Conservation (phyloP, 2,797 vertebrate genomes). For the Choloepus didactylus region DNA sequence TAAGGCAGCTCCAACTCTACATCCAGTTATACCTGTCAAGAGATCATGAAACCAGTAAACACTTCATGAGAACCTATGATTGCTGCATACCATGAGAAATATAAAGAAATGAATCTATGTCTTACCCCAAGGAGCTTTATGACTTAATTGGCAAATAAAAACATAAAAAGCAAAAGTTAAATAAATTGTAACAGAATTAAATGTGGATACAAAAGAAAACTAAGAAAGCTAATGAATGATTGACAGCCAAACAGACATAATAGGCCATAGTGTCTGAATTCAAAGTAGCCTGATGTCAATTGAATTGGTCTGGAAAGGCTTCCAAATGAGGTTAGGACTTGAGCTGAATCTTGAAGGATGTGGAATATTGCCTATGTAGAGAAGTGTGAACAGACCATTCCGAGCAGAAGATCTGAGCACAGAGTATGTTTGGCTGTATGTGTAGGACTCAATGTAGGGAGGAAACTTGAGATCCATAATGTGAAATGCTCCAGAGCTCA, state of each 20-base stretch:
- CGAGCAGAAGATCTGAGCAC: not conserved
- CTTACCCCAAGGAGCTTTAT: not conserved
- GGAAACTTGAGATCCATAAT: not conserved
- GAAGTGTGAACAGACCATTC: not conserved
- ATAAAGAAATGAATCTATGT: not conserved
- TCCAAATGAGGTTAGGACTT: not conserved
- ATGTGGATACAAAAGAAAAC: not conserved
- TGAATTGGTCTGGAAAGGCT: not conserved
- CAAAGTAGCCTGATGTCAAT: not conserved
- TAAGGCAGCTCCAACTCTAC: not conserved
- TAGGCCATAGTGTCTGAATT: not conserved
- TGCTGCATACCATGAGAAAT: not conserved
- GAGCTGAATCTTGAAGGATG: not conserved
- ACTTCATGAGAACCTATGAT: not conserved
- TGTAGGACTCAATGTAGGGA: no score
- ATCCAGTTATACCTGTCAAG: not conserved
- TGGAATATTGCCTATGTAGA: not conserved
- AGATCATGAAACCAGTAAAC: not conserved
- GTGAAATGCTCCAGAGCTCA: not conserved
- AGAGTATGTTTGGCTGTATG: not conserved
- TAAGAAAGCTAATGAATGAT: not conserved
- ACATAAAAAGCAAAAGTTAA: not conserved
- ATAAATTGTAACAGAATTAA: not conserved
- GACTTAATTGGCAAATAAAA: not conserved
- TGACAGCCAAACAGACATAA: not conserved